Percentiles rank a stretch among this genome's conserved stretches.
phyloP scores from a whole-genome alignment of 2,113 vertebrate species.

The Hippopotamus amphibius region DNA sequence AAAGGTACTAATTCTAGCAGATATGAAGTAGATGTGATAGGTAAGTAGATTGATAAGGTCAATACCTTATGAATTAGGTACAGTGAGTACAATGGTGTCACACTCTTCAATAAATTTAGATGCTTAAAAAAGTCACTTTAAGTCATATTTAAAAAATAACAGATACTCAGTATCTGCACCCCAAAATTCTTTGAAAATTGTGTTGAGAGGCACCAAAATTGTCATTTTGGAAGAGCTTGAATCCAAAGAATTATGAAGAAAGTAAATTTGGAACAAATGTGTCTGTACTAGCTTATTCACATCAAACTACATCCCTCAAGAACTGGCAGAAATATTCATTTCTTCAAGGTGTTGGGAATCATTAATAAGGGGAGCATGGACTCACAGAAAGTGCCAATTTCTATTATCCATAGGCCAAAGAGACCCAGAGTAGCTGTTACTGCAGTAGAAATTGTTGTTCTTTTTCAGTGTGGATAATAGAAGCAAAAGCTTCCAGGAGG shows the following conservation, averaged over 20 bases:
- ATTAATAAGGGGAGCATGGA: neutral
- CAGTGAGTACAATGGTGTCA: neutral
- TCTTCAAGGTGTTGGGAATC: neutral
- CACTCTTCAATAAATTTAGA: neutral
- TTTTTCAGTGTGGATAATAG: neutral
- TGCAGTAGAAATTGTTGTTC: neutral
- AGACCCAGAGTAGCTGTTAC: neutral
- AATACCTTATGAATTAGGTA: neutral
- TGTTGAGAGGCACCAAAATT: neutral
- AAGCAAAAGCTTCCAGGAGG: neutral
- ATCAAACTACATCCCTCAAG: neutral
- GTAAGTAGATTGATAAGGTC: no score
- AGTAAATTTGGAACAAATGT: neutral
- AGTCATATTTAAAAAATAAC: neutral
- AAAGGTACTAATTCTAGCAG: neutral
- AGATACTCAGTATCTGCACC: neutral
- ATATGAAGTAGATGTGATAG: neutral
- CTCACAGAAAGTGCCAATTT: neutral
- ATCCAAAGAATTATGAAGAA: neutral
- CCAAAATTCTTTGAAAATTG: neutral
- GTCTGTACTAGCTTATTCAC: neutral
- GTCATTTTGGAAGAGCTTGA: neutral
- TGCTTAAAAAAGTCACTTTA: neutral
- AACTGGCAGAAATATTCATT: neutral
- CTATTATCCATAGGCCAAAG: neutral